Conservation (phyloP, 1,140 invertebrate species). For the Trichonephila inaurata region DNA sequence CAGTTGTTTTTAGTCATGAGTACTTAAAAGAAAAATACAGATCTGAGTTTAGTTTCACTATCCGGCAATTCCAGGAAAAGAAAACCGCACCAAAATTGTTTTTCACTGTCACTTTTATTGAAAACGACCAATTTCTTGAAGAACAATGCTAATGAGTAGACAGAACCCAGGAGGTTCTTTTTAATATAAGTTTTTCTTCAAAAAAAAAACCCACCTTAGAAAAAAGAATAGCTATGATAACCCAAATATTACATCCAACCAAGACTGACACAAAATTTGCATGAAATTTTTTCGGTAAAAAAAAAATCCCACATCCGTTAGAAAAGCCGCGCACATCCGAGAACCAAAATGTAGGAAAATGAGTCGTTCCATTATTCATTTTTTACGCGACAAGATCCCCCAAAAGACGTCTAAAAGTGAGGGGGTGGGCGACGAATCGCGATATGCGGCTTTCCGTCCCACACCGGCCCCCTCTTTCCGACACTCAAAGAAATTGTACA, state of each 20-base stretch:
- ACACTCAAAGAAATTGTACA: conserved; percentile 56
- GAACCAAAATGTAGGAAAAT: conserved; percentile 25
- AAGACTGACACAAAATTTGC: neutral
- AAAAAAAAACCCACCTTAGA: no score
- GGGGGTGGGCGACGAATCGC: conserved; percentile 49
- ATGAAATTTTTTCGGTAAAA: neutral
- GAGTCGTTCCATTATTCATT: conserved; percentile 48
- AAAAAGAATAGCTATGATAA: neutral
- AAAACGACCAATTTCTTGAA: no score
- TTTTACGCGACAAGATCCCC: conserved; percentile 22
- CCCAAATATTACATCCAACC: neutral
- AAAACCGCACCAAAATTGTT: no score
- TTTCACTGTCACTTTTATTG: no score
- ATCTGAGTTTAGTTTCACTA: no score
- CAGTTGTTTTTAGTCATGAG: no score
- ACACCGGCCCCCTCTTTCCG: neutral
- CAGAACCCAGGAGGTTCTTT: no score
- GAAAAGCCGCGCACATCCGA: neutral
- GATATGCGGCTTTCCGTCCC: conserved; percentile 38
- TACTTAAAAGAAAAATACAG: no score
- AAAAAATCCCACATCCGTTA: neutral
- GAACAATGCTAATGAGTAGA: no score
- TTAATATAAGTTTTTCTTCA: no score
- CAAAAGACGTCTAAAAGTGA: conserved; percentile 40
- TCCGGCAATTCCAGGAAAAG: no score